Conservation (phyloP, 1,140 invertebrate species). For the Phocides pigmalion region DNA sequence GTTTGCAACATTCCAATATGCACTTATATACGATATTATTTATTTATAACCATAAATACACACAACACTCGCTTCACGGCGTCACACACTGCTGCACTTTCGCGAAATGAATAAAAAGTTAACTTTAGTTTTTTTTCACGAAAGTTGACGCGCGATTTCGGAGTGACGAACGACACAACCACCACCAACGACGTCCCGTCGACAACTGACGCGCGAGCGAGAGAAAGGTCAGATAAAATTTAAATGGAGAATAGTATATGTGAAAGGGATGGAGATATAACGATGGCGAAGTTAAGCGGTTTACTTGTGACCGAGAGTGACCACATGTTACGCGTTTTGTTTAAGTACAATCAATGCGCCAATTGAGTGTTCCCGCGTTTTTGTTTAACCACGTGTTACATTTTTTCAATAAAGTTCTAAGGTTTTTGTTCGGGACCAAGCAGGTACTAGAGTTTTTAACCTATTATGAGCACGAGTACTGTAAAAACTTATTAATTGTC, state of each 20-base stretch:
- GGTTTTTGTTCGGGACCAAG: constrained; percentile 12
- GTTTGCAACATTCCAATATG: constrained; percentile 67
- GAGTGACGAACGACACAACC: constrained; percentile 43
- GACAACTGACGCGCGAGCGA: constrained; percentile 59
- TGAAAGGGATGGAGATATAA: constrained; percentile 50
- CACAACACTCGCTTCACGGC: constrained; percentile 54
- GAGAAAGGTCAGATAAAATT: constrained; percentile 55
- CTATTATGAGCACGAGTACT: not conserved
- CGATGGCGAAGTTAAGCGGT: constrained; percentile 60
- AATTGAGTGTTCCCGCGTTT: constrained; percentile 70
- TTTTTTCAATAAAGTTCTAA: constrained; percentile 35
- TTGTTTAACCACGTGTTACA: constrained; percentile 65
- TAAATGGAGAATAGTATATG: constrained; percentile 43
- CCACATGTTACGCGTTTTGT: constrained; percentile 73
- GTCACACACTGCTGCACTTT: constrained; percentile 55
- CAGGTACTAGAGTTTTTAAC: constrained; percentile 15
- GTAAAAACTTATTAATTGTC: constrained; percentile 11
- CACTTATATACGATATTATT: constrained; percentile 51
- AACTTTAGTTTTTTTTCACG: constrained; percentile 59
- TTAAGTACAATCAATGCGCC: constrained; percentile 65
- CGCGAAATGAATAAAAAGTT: constrained; percentile 59
- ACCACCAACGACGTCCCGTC: constrained; percentile 28
- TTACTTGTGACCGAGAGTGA: constrained; percentile 63
- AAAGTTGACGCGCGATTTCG: constrained; percentile 64
- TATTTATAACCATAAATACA: constrained; percentile 32